Base-by-base conservation (phyloP, 2,888 invertebrate species). In the Scrobipalpa atriplicella region DNA sequence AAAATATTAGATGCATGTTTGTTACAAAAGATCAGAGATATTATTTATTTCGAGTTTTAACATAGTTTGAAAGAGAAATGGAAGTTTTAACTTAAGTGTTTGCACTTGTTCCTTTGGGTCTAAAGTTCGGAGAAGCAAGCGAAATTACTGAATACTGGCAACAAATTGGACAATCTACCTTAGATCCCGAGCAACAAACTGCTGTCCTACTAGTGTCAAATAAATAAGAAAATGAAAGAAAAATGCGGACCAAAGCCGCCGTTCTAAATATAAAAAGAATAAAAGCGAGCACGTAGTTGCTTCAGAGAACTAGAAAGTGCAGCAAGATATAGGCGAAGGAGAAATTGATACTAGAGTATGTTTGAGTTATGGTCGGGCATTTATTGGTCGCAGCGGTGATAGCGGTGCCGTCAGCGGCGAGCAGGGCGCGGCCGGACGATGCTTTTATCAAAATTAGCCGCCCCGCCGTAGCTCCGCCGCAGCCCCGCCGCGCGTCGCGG, bases 381-480 rank as follows among this genome's bases (percentile, higher is more conserved):
- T 84, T 86, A 85, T 84, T 81, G 84, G 83, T 79, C 74, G 75
- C 77, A 78, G 79, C 74, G 82, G 82, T 56, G 80, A 84, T 80
- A 76, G 75, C 76, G 73, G 69, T 72, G 74, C 13, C 54, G 54
- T 54, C 54, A 21, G 54, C 19, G 54, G 21, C 54, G 64, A 18
- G 62, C 62, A 41, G 85, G 91, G 92, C 77, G 91, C 86, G 92
- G 89, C 86, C 87, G 86, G 82, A 80, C 85, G 87, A 87, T 80
- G 92, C 92, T 92, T 92, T 92, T 92, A 92, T 90, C 91, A 84
- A 92, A 92, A 92, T 92, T 90, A 90, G 90, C 86, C 81, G 77
- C 78, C 77, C 75, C 74, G 77, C 75, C 76, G 73, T 73, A 75
- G 74, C 29, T 29, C 75, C 72, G 75, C 71, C 67, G 68, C 72